These are phyloP conservation scores for Linnaemya vulpina DNA, from an alignment of 2,888 invertebrate species.

Conservation along the genomic window DNA sequence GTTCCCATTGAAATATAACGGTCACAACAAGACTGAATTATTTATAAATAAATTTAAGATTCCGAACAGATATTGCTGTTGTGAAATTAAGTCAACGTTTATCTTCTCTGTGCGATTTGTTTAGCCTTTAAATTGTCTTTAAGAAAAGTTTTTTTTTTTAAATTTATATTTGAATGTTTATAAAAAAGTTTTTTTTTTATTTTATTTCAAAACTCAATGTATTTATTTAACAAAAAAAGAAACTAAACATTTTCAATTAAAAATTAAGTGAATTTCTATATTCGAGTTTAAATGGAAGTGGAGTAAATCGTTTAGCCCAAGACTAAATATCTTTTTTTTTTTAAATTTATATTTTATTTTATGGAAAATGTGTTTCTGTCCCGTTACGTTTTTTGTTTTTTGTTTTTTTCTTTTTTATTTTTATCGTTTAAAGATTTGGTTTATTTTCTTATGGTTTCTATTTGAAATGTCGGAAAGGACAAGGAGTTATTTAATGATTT, in stretches of 20 bases:
- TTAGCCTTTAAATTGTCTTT: background rate
- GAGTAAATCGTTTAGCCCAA: background rate
- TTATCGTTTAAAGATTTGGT: background rate
- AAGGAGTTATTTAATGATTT: background rate
- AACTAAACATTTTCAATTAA: constrained; percentile 15
- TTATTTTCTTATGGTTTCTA: background rate
- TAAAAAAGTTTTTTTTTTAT: background rate
- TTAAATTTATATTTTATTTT: background rate
- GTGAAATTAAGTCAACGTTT: too few species aligned
- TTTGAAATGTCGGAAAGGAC: background rate
- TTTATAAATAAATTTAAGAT: too few species aligned
- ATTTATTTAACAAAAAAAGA: constrained; percentile 1
- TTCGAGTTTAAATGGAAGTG: constrained; percentile 18
- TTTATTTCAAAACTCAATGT: background rate
- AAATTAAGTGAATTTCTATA: constrained; percentile 36
- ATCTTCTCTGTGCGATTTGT: too few species aligned
- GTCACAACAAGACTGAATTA: too few species aligned
- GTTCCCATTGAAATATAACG: too few species aligned
- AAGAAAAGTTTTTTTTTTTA: background rate
- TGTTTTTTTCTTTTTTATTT: too few species aligned
- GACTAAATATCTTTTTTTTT: background rate
- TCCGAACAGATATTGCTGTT: too few species aligned
- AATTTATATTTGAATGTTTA: background rate
- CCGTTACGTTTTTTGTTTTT: background rate
- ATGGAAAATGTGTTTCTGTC: background rate